Base-by-base conservation (phyloP, 1,140 invertebrate species). In the Mycetomoellerius zeteki region DNA sequence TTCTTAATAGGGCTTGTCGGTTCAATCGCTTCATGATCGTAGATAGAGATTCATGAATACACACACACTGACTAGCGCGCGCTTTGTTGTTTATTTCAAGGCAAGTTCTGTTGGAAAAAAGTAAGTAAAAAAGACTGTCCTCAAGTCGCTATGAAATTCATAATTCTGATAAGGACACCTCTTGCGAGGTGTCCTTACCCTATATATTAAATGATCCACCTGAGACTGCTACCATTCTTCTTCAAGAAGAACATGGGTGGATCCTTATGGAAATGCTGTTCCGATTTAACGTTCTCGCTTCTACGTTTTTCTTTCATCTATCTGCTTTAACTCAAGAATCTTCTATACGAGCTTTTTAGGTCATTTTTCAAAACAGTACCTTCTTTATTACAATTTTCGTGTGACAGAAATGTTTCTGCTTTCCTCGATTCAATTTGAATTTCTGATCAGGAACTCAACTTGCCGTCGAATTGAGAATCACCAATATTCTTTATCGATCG, bases 361-460 rank as follows among this genome's bases (percentile, higher is more conserved):
- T 75, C 80, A 84, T 84, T 84, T 84, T 84, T 84, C 69, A 84
- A 84, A 84, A 84, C 80, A 84, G 54, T 75, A 47, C 19, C 54
- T 75, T 75, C 54, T 60, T 84, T 60, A 75, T 84, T 84, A 69
- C 80, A 47, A 84, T 73, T 73, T 60, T 60, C 43, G 37, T 50
- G 69, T 24, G 69, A 84, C 69, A 84, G 80, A 58, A 75, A 84
- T 84, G 54, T 84, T 84, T 84, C 54, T 60, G 80, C 80, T 60
- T 50, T 58, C 54, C 56, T 33, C 80, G 54, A 73, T 73, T 75
- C 69, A 60, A 84, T 84, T 62, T 84, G 69, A 84, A 84, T 75
- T 84, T 84, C 80, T 50, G 37, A 84, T 84, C 69, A 60, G 80
- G 5, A 8, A 60, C 19, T 69, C 7, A 14, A 24, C 62, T 60